Evolutionary conservation across 2,113 vertebrate species (phyloP), one percentile per base, ranked within the genome.

Genomic region (Silurus asotus): DNA sequence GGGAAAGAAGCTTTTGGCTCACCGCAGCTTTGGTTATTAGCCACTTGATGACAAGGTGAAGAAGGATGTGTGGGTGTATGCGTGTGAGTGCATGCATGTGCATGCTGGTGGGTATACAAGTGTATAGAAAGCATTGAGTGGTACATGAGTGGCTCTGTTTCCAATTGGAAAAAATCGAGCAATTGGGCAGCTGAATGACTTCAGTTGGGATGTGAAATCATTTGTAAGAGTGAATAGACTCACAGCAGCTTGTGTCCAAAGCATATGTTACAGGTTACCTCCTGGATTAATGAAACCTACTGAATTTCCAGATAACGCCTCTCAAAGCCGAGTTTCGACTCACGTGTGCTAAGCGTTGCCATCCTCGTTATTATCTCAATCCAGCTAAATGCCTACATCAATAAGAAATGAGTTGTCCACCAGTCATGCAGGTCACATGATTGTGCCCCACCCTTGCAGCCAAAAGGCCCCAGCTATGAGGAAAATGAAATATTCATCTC

Each of bases 401-500:
- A 87, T 87, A 80, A 86, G 37, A 83, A 56, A 88, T 81, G 80
- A 85, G 84, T 77, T 62, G 51, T 76, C 45, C 14, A 17, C n/a
- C 37, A 69, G 80, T 88, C 82, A 15, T 37, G 19, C 19, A 53
- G 53, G 59, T 82, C 81, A 87, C 89, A 83, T 88, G 89, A 87
- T 74, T 56, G 19, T 23, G 28, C 87, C 83, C 80, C 83, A 19
- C 83, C 85, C 58, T 76, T 28, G n/a, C 25, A 8, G 49, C 75
- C 75, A 19, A 83, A 80, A 83, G 69, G 59, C 53, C 84, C 84
- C 81, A 80, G 87, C 51, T 84, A 86, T 84, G 65, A 87, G 81
- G 74, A 56, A 48, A 65, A 84, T 90, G 83, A 88, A 90, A 90
- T 87, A 87, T 88, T 86, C 0, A 88, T 88, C 75, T 84, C n/a